Evolutionary conservation across 2,888 invertebrate genomes (phyloP), one percentile per base, ranked within the genome.

Genomic region (Caenorhabditis doughertyi): DNA sequence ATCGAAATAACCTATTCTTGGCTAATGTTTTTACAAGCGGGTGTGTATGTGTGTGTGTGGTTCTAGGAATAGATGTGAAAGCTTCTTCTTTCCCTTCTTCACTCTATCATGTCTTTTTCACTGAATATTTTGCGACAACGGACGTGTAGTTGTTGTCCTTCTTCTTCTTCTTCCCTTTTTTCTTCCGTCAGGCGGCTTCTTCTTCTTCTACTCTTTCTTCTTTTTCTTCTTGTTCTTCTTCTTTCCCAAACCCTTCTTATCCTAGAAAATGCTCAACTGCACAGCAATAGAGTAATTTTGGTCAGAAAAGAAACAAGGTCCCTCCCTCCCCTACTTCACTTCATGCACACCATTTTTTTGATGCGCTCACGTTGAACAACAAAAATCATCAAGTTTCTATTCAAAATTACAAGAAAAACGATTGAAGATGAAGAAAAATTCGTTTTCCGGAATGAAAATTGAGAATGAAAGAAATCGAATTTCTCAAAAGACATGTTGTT

Each of bases 71-170:
- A 70, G 55, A 74, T 74, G 73, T 74, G 64, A 71, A 71, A 64
- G 79, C 71, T 79, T 79, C 71, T 79, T 71, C 70, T 77, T 70
- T 64, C 56, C 68, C 62, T 56, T 74, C 72, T 81, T 70, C 62
- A 62, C 68, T 74, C 74, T 77, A 77, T 77, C 77, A 77, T 77
- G 77, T 77, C 77, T 77, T 77, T 77, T 77, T 77, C 77, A 77
- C 77, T 62, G 77, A 77, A 77, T 77, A 77, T 77, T 77, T 77
- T 68, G 77, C 77, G 62, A 77, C 77, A 77, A 62, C 77, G 77
- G 77, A 77, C 77, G 77, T 77, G 77, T 77, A 70, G 77, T 77
- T 77, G 77, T 77, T 70, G 68, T 77, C 60, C 77, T 77, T 77
- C 77, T 65, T 51, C 51, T 67, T 32, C 65, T 65, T 65, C 49